Evolutionary conservation across 2,113 vertebrate species (phyloP).

Genomic region (Prinia subflava): DNA sequence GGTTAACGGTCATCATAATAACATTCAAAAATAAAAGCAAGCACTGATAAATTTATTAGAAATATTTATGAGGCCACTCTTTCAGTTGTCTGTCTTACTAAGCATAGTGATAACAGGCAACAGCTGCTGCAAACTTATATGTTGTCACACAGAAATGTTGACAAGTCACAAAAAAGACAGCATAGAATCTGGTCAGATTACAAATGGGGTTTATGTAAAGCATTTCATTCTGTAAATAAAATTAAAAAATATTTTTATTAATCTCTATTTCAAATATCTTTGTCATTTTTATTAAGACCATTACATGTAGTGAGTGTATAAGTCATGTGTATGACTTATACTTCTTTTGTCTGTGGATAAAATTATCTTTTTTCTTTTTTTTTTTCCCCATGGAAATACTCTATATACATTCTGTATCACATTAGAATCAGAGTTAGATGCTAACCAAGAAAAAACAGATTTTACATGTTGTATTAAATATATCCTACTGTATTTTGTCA

Average conservation of each 20-base stretch:
- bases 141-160: background rate
- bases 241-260: background rate
- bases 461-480: background rate
- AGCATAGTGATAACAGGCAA: slow-evolving; percentile 7
- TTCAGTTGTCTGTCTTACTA: background rate
- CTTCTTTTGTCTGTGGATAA: background rate
- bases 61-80: background rate
- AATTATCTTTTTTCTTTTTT: background rate
- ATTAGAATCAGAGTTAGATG: background rate
- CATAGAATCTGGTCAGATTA: background rate
- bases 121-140: slow-evolving; percentile 27
- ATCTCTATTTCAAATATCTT: background rate
- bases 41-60: background rate
- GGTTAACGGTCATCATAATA: background rate
- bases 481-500: background rate
- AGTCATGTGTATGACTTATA: too few species aligned
- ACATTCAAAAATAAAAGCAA: background rate
- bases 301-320: background rate
- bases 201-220: background rate
- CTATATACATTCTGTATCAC: background rate
- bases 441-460: background rate
- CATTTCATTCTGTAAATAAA: background rate
- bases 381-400: background rate
- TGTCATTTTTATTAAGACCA: background rate
- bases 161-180: background rate